These are phyloP conservation scores for Cepaea nemoralis DNA, from an alignment of 1,140 invertebrate genomes.

Conservation along the genomic window DNA sequence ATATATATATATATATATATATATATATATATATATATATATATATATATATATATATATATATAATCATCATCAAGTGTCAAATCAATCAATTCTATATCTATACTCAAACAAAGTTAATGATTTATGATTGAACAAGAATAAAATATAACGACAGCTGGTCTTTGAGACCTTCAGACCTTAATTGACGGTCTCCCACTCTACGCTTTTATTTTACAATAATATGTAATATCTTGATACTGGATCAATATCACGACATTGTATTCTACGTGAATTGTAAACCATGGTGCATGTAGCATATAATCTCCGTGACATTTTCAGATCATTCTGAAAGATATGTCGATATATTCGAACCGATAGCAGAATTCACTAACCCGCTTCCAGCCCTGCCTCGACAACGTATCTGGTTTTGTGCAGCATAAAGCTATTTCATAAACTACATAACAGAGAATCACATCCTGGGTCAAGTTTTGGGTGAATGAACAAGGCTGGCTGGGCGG, in stretches of 20 bases:
- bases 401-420: background rate
- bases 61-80: no score
- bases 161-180: no score
- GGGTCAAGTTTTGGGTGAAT: background rate
- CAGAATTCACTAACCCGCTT: background rate
- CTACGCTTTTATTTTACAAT: constrained; percentile 13
- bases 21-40: no score
- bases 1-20: no score
- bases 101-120: no score
- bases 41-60: no score
- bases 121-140: no score
- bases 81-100: no score
- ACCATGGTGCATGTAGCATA: background rate
- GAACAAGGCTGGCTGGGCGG: background rate
- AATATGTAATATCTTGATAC: constrained; percentile 4
- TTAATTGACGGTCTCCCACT: no score
- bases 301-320: background rate
- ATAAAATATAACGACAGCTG: no score
- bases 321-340: background rate
- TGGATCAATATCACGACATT: background rate
- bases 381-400: background rate
- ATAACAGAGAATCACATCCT: background rate
- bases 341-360: background rate
- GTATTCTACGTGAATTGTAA: background rate
- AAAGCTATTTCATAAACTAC: background rate